Percentiles rank a stretch among this genome's conserved stretches.
Conservation (phyloP, 2,888 invertebrate genomes). For the Papilio demoleus region DNA sequence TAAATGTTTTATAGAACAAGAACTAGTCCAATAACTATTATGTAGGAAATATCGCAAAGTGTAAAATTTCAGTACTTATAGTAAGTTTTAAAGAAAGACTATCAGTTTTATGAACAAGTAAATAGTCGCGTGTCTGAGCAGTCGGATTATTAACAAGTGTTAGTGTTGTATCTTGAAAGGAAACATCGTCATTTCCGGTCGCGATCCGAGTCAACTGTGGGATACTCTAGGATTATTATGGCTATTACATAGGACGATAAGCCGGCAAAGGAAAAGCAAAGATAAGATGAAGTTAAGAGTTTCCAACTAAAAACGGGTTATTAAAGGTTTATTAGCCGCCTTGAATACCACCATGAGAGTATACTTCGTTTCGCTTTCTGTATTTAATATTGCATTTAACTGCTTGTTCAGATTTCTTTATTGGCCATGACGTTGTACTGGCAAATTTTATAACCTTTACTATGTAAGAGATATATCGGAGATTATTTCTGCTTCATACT, state of each 20-base stretch:
- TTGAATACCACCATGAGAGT: conserved; percentile 9
- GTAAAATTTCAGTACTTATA: background rate
- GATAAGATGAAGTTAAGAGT: conserved; percentile 20
- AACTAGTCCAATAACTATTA: background rate
- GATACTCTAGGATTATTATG: conserved; percentile 25
- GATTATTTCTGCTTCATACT: background rate
- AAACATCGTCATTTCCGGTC: conserved; percentile 33
- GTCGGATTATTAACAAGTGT: conserved; percentile 11
- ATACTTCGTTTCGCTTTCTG: background rate
- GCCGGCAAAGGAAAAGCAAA: conserved; percentile 16
- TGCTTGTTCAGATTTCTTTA: conserved; percentile 2
- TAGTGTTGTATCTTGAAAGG: conserved; percentile 22
- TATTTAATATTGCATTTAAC: conserved; percentile 8
- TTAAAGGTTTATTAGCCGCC: conserved; percentile 19
- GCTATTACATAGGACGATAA: conserved; percentile 17
- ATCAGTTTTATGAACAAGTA: conserved; percentile 22
- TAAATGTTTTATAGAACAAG: no score
- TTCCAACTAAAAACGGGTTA: conserved; percentile 15
- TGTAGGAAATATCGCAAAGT: background rate
- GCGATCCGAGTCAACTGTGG: conserved; percentile 17
- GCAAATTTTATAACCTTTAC: background rate
- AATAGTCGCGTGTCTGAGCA: background rate
- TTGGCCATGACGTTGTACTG: background rate
- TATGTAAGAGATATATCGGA: background rate
- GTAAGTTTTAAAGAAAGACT: background rate